Percentiles rank a stretch among this genome's conserved stretches.
Conservation (phyloP, 2,888 invertebrate genomes). For the Apamea crenata region DNA sequence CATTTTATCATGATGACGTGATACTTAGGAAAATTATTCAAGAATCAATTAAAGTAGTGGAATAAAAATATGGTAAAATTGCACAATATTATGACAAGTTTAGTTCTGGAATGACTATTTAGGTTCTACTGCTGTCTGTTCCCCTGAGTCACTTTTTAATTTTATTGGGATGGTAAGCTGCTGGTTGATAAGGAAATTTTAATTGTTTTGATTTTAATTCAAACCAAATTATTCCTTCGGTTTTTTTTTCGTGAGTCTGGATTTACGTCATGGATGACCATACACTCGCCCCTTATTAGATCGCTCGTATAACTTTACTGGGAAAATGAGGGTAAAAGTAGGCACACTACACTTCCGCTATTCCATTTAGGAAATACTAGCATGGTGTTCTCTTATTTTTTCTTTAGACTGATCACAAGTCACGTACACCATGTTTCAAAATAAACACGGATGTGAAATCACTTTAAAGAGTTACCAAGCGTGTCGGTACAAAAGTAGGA, state of each 20-base stretch:
- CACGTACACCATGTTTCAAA: slow-evolving; percentile 48
- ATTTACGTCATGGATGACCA: background rate
- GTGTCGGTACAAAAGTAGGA: background rate
- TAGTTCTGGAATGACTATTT: slow-evolving; percentile 18
- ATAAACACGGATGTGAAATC: slow-evolving; percentile 35
- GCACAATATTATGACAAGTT: slow-evolving; percentile 49
- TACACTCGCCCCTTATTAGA: background rate
- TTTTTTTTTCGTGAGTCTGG: background rate
- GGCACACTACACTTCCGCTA: background rate
- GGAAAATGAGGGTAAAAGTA: background rate
- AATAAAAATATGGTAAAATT: slow-evolving; percentile 26
- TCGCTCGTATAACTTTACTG: background rate
- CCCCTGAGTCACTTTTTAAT: slow-evolving; percentile 13
- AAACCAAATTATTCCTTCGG: background rate
- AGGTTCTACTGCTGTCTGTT: background rate
- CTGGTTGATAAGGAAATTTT: background rate
- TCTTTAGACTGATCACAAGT: slow-evolving; percentile 6
- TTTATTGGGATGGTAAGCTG: background rate
- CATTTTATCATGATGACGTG: background rate
- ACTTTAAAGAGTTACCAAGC: slow-evolving; percentile 1
- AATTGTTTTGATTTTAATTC: background rate
- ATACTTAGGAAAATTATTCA: background rate
- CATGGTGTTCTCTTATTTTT: background rate
- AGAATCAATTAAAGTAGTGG: slow-evolving; percentile 11
- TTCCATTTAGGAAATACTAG: background rate